Conservation (phyloP, 2,888 invertebrate genomes). For the Orthosia incerta region DNA sequence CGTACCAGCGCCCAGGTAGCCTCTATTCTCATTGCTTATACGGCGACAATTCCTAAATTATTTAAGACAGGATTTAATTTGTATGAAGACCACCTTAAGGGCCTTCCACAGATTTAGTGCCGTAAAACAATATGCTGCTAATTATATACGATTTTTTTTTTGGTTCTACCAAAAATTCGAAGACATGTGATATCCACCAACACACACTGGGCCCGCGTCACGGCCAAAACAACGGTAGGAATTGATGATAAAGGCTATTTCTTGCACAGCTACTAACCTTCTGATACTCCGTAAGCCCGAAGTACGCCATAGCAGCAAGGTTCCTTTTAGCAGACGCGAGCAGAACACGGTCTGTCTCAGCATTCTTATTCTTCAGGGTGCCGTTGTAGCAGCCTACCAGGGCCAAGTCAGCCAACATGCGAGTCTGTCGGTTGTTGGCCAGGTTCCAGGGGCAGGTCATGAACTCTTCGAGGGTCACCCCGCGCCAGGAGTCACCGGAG, state of each 20-base stretch:
- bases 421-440: constrained; percentile 98
- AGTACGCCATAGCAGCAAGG: constrained; percentile 98
- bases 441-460: constrained; percentile 97
- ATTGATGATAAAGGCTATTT: no score
- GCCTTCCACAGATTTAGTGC: no score
- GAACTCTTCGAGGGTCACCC: constrained; percentile 97
- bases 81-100: no score
- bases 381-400: constrained; percentile 98
- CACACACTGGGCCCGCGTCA: no score
- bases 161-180: no score
- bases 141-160: no score
- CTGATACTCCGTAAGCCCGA: constrained; percentile 99
- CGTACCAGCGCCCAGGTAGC: neutral
- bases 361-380: constrained; percentile 92
- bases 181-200: no score
- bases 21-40: no score
- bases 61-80: no score
- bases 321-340: constrained; percentile 98
- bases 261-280: constrained; percentile 90
- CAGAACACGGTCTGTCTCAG: constrained; percentile 96
- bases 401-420: constrained; percentile 99
- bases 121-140: no score
- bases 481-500: constrained; percentile 95
- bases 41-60: neutral
- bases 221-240: no score